Conservation (phyloP, 2,797 vertebrate genomes). For the Enteromius paludinosus region DNA sequence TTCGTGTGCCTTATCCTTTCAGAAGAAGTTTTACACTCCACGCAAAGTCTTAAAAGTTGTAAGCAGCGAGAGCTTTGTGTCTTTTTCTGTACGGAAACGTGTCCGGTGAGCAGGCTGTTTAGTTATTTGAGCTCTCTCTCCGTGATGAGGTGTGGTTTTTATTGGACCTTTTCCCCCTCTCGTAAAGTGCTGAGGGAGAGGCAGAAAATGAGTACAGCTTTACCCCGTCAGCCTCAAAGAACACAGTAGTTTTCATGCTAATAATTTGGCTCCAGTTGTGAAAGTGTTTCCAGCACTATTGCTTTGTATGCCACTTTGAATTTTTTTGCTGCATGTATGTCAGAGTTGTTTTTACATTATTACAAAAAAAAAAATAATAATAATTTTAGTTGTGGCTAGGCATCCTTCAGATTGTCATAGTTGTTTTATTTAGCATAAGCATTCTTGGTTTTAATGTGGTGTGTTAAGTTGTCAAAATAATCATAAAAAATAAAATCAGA, state of each 20-base stretch:
- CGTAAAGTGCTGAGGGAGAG: constrained; percentile 29
- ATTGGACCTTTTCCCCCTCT: constrained; percentile 11
- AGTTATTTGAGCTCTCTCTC: constrained; percentile 15
- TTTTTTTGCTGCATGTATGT: no score
- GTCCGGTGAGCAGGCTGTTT: not conserved
- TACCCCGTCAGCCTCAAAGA: constrained; percentile 1
- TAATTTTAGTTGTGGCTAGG: no score
- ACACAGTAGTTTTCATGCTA: not conserved
- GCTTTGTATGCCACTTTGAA: not conserved
- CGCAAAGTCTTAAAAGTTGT: constrained; percentile 12
- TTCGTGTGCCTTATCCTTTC: constrained; percentile 15
- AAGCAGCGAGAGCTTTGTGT: constrained; percentile 2
- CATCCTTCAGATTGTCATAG: not conserved
- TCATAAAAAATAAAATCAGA: not conserved
- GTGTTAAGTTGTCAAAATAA: not conserved
- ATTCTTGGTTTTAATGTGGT: not conserved
- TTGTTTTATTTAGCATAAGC: not conserved
- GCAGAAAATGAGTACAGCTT: not conserved
- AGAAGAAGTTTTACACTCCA: constrained; percentile 18
- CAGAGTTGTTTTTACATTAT: no score
- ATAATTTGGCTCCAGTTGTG: not conserved
- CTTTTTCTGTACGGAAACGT: constrained; percentile 1
- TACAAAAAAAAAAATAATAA: no score
- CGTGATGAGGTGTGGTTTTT: constrained; percentile 32
- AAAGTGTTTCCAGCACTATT: not conserved